Conservation (phyloP, 2,797 vertebrate species). For the Heterohyrax brucei region DNA sequence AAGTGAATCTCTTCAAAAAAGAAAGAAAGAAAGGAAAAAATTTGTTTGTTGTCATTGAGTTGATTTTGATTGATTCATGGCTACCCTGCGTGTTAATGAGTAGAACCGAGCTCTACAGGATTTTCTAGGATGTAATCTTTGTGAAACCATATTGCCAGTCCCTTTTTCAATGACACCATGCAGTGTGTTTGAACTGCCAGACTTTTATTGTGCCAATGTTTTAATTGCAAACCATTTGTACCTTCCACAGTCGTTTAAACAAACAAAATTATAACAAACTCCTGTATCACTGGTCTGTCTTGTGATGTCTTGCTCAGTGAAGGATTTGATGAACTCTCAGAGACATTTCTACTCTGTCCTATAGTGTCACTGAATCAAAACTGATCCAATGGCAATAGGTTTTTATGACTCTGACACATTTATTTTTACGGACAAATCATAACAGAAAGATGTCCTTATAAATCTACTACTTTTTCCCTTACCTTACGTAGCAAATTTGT, state of each 20-base stretch:
- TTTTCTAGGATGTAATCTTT: not conserved
- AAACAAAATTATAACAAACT: not conserved
- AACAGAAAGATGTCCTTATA: not conserved
- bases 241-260: not conserved
- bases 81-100: too few relatives aligned
- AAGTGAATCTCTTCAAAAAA: too few relatives aligned
- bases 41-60: too few relatives aligned
- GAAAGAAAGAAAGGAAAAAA: too few relatives aligned
- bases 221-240: not conserved
- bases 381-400: not conserved
- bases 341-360: not conserved
- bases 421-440: constrained; percentile 47
- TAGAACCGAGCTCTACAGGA: too few relatives aligned
- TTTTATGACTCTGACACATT: not conserved
- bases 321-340: not conserved
- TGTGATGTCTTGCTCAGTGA: not conserved
- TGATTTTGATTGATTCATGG: too few relatives aligned
- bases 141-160: not conserved
- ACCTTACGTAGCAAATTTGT: not conserved
- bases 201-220: not conserved
- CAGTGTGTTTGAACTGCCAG: not conserved
- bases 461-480: constrained; percentile 4
- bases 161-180: not conserved
- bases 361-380: too few relatives aligned
- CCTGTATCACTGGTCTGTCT: not conserved